A percentile compares a stretch with the other conserved stretches of the same genome.
Conservation (phyloP, 2,888 invertebrate genomes). For the Noctuana brunneofusca region DNA sequence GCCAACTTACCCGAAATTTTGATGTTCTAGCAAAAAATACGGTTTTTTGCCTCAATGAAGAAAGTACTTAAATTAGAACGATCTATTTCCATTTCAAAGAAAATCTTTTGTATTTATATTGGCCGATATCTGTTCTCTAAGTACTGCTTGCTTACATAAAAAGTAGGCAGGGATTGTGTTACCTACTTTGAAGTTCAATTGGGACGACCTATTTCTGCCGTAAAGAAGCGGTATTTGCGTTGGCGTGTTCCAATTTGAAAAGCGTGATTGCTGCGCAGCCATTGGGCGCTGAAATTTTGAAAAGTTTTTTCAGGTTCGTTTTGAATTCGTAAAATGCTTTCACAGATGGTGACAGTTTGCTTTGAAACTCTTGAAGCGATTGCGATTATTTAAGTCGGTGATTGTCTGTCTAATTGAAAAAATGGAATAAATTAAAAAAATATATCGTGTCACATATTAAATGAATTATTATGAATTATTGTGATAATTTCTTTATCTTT, state of each 20-base stretch:
- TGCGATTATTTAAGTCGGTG: too few species aligned
- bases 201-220: conserved; percentile 15
- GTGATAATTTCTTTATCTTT: too few species aligned
- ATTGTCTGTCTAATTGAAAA: too few species aligned
- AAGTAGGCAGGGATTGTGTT: conserved; percentile 15
- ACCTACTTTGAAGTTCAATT: conserved; percentile 11
- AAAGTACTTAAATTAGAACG: background rate
- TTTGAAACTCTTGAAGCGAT: too few species aligned
- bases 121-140: background rate
- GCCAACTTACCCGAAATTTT: too few species aligned
- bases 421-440: too few species aligned
- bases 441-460: too few species aligned
- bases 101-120: conserved; percentile 1
- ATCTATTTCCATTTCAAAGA: background rate
- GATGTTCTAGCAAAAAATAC: background rate
- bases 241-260: conserved; percentile 11
- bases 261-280: conserved; percentile 11
- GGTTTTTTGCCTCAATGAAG: background rate
- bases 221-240: conserved; percentile 13
- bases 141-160: background rate
- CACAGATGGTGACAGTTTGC: background rate
- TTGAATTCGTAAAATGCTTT: background rate
- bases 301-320: background rate
- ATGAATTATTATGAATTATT: too few species aligned
- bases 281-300: background rate